A percentile compares a stretch with the other conserved stretches of the same genome.
These are phyloP conservation scores for Garrulus glandarius DNA, from an alignment of 2,797 vertebrate genomes.

Conservation along the genomic window DNA sequence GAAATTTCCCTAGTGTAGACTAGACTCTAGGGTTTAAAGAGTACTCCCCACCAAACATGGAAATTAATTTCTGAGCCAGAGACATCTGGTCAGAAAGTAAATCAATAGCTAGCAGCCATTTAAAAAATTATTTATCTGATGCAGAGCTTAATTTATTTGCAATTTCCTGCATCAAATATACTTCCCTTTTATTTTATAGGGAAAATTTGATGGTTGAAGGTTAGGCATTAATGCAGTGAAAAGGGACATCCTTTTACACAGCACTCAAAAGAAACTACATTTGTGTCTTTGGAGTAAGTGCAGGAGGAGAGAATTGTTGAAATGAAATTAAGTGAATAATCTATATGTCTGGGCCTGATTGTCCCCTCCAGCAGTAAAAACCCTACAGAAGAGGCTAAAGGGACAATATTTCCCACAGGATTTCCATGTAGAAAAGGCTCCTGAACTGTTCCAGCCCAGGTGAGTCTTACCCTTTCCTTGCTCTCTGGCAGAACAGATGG, in stretches of 20 bases:
- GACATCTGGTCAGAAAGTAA: slow-evolving; percentile 28
- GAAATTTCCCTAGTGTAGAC: neutral
- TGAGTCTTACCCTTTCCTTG: neutral
- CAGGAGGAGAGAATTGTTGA: neutral
- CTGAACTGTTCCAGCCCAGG: neutral
- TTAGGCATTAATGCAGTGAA: neutral
- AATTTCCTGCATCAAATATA: neutral
- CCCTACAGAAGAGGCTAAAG: neutral
- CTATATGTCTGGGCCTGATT: neutral
- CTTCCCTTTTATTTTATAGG: neutral
- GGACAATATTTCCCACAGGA: neutral
- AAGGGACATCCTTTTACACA: neutral
- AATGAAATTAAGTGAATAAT: slow-evolving; percentile 47
- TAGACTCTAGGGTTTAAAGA: neutral
- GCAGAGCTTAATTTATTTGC: neutral
- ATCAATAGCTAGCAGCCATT: slow-evolving; percentile 6
- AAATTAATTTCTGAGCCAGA: neutral
- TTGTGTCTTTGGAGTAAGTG: neutral
- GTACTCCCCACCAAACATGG: neutral
- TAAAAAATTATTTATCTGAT: neutral
- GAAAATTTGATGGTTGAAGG: neutral
- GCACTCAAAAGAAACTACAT: neutral
- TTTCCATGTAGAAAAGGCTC: neutral
- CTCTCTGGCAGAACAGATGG: neutral
- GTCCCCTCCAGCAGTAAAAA: neutral